Percentiles rank a stretch among this genome's conserved stretches.
Conservation (phyloP, 1,140 invertebrate genomes). For the Augochlora pura region DNA sequence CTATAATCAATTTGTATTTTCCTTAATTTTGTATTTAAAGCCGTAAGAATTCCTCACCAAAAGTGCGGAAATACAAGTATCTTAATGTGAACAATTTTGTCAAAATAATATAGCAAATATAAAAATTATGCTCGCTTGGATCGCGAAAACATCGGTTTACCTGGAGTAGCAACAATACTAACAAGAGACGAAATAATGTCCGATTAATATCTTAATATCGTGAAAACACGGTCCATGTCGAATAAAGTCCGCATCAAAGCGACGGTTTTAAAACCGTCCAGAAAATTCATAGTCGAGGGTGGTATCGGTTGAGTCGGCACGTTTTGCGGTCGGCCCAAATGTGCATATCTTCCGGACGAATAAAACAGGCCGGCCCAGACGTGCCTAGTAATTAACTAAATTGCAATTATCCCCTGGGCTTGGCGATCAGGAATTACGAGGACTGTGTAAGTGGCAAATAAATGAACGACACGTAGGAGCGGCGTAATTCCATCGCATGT, state of each 20-base stretch:
- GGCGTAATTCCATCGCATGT: conserved; percentile 4
- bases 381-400: conserved; percentile 2
- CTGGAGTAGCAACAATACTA: neutral
- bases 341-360: conserved; percentile 12
- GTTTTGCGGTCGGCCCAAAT: conserved; percentile 43
- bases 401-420: neutral
- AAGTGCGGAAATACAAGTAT: too few species aligned
- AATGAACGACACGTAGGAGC: neutral
- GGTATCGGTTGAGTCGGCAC: conserved; percentile 16
- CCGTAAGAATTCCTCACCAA: too few species aligned
- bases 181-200: neutral
- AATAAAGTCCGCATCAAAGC: neutral
- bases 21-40: too few species aligned
- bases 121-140: too few species aligned
- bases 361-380: neutral
- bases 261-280: neutral
- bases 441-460: neutral
- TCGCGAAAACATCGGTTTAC: neutral
- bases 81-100: too few species aligned
- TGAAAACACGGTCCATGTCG: neutral
- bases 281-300: conserved; percentile 40
- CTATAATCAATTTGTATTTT: too few species aligned
- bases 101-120: too few species aligned
- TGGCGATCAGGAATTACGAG: neutral
- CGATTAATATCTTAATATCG: neutral